Evolutionary conservation across 2,888 invertebrate species (phyloP), one percentile per base, ranked within the genome.

Genomic region (Drosophila robusta): DNA sequence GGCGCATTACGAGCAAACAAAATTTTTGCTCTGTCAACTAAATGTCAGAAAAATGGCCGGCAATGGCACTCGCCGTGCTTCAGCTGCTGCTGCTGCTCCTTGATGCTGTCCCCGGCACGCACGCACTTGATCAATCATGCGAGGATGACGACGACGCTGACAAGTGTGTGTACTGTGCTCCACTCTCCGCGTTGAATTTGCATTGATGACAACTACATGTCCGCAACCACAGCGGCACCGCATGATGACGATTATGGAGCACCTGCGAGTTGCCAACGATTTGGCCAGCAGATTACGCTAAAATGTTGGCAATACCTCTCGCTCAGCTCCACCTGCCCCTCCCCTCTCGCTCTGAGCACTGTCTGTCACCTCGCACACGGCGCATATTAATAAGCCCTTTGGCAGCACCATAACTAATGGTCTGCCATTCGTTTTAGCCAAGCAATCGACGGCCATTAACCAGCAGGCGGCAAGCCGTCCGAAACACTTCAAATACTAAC

Each of bases 121-220:
- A 83, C 83, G 71, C 80, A 85, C 87, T 86, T 87, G 85, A 86
- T 86, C 85, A 86, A 86, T 86, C 85, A 86, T 82, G 85, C 80
- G 82, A 80, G 58, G 49, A 62, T 65, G 75, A 67, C 79, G 70
- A 75, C 55, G 78, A 44, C 64, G 72, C 70, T 81, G 82, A 84
- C 82, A 84, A 84, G 79, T 78, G 60, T 60, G 54, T 62, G 46
- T 34, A 6, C 8, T 12, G 4, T 14, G 38, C 14, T 66, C 61
- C 16, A 14, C 2, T 68, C 4, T 29, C 2, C 9, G 65, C 62
- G 71, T 75, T 80, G 85, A 83, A 84, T 84, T 84, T 84, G 83
- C 85, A 84, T 84, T 84, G 83, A 84, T 79, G 83, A 84, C 85
- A 84, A 80, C 83, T 80, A 79, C 83, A 85, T 82, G 82, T 85